Percentiles rank a stretch among this genome's conserved stretches.
These are phyloP conservation scores for Sebastes trivittatus DNA, from an alignment of 2,797 vertebrate species.

Conservation along the genomic window DNA sequence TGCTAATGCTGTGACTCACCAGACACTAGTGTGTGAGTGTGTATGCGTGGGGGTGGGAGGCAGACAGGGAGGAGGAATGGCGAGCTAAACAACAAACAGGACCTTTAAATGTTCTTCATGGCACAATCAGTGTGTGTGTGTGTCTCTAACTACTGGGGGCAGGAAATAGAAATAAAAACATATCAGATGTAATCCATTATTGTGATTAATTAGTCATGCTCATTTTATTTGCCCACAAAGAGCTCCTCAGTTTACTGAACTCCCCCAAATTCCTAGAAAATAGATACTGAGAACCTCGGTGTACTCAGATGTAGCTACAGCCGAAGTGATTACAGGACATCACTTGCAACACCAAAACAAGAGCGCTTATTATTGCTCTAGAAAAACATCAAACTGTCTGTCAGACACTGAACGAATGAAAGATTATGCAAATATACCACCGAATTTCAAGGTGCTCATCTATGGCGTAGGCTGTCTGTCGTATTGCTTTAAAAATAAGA, in stretches of 20 bases:
- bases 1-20: constrained; percentile 77
- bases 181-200: background rate
- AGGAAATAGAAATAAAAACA: background rate
- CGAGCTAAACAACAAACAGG: constrained; percentile 58
- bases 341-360: background rate
- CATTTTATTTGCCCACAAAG: background rate
- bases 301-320: background rate
- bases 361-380: background rate
- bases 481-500: background rate
- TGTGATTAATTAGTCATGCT: background rate
- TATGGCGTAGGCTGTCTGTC: background rate
- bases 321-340: background rate
- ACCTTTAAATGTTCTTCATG: constrained; percentile 55
- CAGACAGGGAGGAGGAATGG: constrained; percentile 1
- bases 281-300: background rate
- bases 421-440: background rate
- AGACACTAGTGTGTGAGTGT: constrained; percentile 2
- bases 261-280: background rate
- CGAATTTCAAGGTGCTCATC: constrained; percentile 1
- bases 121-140: background rate
- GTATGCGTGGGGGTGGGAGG: background rate
- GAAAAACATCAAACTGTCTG: background rate
- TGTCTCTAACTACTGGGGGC: background rate
- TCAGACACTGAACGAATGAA: background rate
- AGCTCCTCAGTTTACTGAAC: background rate